A percentile compares a stretch with the other conserved stretches of the same genome.
Conservation (phyloP, 2,113 vertebrate species). For the Muntiacus muntjak region DNA sequence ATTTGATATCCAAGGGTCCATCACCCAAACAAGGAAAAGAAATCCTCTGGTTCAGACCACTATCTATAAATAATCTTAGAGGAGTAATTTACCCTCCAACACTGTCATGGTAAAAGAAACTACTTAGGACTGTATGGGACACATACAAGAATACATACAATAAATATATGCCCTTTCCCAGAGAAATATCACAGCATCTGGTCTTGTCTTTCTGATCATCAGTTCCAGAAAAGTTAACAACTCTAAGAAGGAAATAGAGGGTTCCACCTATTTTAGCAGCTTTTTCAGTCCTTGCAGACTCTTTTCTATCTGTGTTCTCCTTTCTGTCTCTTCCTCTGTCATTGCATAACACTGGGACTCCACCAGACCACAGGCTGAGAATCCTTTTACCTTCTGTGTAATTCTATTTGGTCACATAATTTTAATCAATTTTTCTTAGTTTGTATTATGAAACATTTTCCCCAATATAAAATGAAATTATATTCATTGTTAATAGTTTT, state of each 20-base stretch:
- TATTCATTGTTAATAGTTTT: not conserved
- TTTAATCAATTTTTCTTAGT: not conserved
- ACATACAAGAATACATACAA: not conserved
- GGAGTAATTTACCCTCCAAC: not conserved
- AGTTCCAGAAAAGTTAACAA: not conserved
- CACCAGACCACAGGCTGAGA: not conserved
- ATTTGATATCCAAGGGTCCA: slow-evolving; percentile 52
- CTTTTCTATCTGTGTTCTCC: not conserved
- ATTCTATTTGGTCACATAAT: not conserved
- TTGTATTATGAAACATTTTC: not conserved
- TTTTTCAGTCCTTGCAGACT: not conserved
- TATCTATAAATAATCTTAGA: slow-evolving; percentile 48
- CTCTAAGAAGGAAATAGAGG: not conserved
- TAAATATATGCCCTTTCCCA: not conserved
- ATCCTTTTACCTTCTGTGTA: not conserved
- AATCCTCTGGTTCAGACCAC: slow-evolving; percentile 9
- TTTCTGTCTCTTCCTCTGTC: not conserved
- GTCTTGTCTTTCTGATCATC: not conserved
- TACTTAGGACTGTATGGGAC: not conserved
- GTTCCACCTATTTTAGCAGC: not conserved
- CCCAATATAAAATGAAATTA: not conserved
- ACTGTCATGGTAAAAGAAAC: not conserved
- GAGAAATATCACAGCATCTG: not conserved
- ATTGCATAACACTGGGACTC: not conserved
- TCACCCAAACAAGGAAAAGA: slow-evolving; percentile 51